These are phyloP conservation scores for Xestia rhomboidea DNA, from an alignment of 2,888 invertebrate genomes.

Conservation along the genomic window DNA sequence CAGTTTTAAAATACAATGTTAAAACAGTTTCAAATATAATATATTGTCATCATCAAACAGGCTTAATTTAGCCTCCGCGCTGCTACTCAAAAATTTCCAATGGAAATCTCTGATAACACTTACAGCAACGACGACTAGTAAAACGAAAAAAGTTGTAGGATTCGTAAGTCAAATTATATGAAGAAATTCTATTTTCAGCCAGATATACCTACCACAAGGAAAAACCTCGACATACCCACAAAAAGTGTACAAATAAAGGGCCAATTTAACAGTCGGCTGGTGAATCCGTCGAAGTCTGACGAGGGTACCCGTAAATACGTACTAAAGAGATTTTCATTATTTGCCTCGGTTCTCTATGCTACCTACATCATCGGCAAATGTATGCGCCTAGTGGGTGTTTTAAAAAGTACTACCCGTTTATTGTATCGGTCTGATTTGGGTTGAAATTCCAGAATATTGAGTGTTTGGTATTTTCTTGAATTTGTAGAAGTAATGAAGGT, in stretches of 20 bases:
- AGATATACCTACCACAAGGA: constrained; percentile 4
- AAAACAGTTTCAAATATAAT: too few species aligned
- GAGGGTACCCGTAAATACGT: constrained; percentile 61
- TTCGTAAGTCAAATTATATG: constrained; percentile 43
- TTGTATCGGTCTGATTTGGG: constrained; percentile 52
- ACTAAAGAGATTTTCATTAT: constrained; percentile 67
- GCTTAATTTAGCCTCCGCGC: too few species aligned
- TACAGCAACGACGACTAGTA: background rate
- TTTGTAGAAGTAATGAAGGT: constrained; percentile 29
- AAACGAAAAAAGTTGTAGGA: background rate
- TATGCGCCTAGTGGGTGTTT: constrained; percentile 48
- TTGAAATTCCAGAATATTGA: constrained; percentile 36
- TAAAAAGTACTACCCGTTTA: constrained; percentile 32
- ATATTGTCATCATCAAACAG: too few species aligned
- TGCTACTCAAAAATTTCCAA: too few species aligned
- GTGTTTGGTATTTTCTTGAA: background rate
- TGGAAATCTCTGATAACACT: too few species aligned
- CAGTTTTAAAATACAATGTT: too few species aligned
- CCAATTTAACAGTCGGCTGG: constrained; percentile 63
- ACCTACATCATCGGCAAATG: constrained; percentile 52
- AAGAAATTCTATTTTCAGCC: constrained; percentile 13
- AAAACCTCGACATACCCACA: constrained; percentile 48
- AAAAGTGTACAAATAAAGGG: constrained; percentile 60
- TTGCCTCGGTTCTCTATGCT: constrained; percentile 41
- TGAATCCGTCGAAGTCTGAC: constrained; percentile 60